Evolutionary conservation across 2,888 invertebrate species (phyloP).

Genomic region (Byasa hedistus): DNA sequence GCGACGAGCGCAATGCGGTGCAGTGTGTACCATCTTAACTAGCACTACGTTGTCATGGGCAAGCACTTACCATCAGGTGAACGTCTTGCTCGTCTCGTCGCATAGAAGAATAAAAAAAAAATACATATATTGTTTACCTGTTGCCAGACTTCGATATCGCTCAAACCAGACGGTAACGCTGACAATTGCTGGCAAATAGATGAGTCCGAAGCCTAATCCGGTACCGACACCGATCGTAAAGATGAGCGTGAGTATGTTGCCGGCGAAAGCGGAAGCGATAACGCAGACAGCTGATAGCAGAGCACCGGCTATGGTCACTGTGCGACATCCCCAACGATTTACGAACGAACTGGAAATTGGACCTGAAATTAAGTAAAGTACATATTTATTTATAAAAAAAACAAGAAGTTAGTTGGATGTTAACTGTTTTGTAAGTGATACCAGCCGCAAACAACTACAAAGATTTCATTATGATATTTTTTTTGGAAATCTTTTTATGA

Average conservation of each 20-base stretch:
- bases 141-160: slow-evolving; percentile 94
- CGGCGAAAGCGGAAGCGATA: slow-evolving; percentile 88
- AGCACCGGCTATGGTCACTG: slow-evolving; percentile 94
- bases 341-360: slow-evolving; percentile 97
- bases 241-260: slow-evolving; percentile 90
- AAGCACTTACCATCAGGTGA: too few relatives aligned
- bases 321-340: slow-evolving; percentile 95
- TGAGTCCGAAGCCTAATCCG: slow-evolving; percentile 96
- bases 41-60: too few relatives aligned
- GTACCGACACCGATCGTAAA: slow-evolving; percentile 97
- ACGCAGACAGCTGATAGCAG: slow-evolving; percentile 88
- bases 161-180: slow-evolving; percentile 99
- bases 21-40: too few relatives aligned
- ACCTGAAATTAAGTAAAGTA: slow-evolving; percentile 80
- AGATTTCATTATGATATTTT: background rate
- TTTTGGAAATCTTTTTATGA: background rate
- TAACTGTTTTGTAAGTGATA: background rate
- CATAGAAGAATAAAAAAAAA: too few relatives aligned
- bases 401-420: background rate
- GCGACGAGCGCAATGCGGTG: too few relatives aligned
- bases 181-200: slow-evolving; percentile 98
- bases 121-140: slow-evolving; percentile 76
- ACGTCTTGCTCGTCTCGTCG: too few relatives aligned
- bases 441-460: background rate
- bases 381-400: background rate